A percentile compares a stretch with the other conserved stretches of the same genome.
These are phyloP conservation scores for Lipotes vexillifer DNA, from an alignment of 2,113 vertebrate genomes.

Conservation along the genomic window DNA sequence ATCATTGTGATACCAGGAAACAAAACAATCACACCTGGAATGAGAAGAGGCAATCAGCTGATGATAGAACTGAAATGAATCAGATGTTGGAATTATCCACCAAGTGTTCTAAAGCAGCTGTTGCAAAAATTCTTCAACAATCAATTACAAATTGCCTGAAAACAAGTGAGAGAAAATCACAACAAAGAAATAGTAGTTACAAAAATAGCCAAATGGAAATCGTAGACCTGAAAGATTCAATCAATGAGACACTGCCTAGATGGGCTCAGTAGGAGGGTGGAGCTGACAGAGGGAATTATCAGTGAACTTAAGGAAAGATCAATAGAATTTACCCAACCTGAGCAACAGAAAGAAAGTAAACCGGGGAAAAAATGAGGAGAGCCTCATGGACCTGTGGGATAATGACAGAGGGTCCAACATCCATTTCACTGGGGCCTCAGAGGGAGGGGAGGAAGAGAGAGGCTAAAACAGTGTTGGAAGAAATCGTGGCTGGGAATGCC, in stretches of 20 bases:
- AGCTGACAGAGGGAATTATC: accelerated
- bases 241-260: accelerated
- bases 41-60: neutral
- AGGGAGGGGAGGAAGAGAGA: too few species aligned
- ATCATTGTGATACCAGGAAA: neutral
- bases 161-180: neutral
- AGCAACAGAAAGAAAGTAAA: neutral
- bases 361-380: accelerated
- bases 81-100: accelerated
- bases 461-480: neutral
- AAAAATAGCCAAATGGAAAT: neutral
- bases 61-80: accelerated
- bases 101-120: neutral
- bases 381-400: accelerated
- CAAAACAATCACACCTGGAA: neutral
- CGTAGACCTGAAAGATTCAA: accelerated
- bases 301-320: neutral
- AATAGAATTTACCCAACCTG: accelerated
- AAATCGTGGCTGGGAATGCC: neutral
- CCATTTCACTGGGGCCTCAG: accelerated
- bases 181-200: neutral
- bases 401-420: neutral
- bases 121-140: neutral
- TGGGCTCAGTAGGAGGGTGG: accelerated
- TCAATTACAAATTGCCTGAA: neutral